Base-by-base conservation (phyloP, 2,113 vertebrate species). In the Xyliphius kryptos region DNA sequence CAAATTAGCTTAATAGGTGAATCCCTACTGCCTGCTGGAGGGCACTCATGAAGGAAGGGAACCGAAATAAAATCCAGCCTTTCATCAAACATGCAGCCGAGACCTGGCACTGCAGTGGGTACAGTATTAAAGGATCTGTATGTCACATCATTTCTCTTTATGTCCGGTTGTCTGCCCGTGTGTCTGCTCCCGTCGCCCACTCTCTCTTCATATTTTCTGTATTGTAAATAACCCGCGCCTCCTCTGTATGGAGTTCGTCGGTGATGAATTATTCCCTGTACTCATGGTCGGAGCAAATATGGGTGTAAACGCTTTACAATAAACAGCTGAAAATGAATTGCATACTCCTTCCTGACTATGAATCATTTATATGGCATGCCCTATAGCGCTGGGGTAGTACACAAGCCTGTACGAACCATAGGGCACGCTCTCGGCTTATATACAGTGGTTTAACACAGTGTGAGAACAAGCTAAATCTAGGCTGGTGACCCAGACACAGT, bases 261-360 rank as follows among this genome's bases (percentile, higher is more conserved):
- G 53, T 76, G 69, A 68, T 70, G 57, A 49, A 68, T 74, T 62
- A 51, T 53, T 38, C 49, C 44, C 38, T 17, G 36, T 44, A 43
- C 40, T 70, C 66, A 48, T 62, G 67, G 67, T 49, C 37, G 50
- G 50, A 61, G 47, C 37, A 61, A 66, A 70, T 54, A 46, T 61
- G 67, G 56, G 58, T 19, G 60, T 69, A 67, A 67, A 69, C 63
- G 67, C 43, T 32, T 32, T 58, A 64, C 54, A 64, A 5, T 36
- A 67, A 63, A 56, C 68, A 54, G 62, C 60, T 64, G 72, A 72
- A 72, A 58, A 77, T 72, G 64, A 77, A 74, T 72, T 46, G 60
- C 60, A 17, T 12, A 61, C 63, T 70, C 61, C 70, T 56, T 68
- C 47, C 52, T 54, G 49, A 68, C 66, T 64, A 76, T 76, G 63